Percentiles rank a stretch among this genome's conserved stretches.
These are phyloP conservation scores for Pseudachorutes palmiensis DNA, from an alignment of 1,140 invertebrate species.

Conservation along the genomic window DNA sequence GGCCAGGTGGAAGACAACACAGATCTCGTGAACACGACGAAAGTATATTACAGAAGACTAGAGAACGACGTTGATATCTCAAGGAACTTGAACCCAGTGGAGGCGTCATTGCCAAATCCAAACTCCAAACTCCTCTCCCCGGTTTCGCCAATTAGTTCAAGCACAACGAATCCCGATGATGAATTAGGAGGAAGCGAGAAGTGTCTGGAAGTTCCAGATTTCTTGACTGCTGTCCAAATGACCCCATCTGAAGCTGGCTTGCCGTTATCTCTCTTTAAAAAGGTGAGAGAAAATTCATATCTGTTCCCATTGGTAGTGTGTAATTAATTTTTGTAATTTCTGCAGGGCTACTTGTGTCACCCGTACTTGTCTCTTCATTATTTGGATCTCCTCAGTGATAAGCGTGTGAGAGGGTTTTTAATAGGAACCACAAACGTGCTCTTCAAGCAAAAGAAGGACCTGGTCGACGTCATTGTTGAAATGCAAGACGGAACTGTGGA, in stretches of 20 bases:
- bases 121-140: not conserved
- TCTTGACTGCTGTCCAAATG: constrained; percentile 36
- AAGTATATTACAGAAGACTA: not conserved
- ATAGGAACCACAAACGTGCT: constrained; percentile 95
- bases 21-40: constrained; percentile 11
- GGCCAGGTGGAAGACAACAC: constrained; percentile 4
- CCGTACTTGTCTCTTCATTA: constrained; percentile 94
- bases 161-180: constrained; percentile 18
- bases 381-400: constrained; percentile 81
- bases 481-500: constrained; percentile 76
- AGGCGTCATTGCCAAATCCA: constrained; percentile 8
- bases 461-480: constrained; percentile 87
- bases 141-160: not conserved
- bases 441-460: constrained; percentile 87
- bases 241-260: constrained; percentile 32
- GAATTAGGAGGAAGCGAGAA: constrained; percentile 16
- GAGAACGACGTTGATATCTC: not conserved
- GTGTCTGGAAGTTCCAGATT: constrained; percentile 32
- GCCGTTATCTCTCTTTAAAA: constrained; percentile 31
- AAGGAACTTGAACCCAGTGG: constrained; percentile 1
- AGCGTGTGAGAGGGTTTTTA: constrained; percentile 80
- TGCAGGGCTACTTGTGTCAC: constrained; percentile 79
- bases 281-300: constrained; percentile 19
- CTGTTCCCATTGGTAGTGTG: not conserved
- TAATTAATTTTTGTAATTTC: constrained; percentile 22